Percentiles rank a stretch among this genome's conserved stretches.
Conservation (phyloP, 2,888 invertebrate species). For the Acrocera orbiculus region DNA sequence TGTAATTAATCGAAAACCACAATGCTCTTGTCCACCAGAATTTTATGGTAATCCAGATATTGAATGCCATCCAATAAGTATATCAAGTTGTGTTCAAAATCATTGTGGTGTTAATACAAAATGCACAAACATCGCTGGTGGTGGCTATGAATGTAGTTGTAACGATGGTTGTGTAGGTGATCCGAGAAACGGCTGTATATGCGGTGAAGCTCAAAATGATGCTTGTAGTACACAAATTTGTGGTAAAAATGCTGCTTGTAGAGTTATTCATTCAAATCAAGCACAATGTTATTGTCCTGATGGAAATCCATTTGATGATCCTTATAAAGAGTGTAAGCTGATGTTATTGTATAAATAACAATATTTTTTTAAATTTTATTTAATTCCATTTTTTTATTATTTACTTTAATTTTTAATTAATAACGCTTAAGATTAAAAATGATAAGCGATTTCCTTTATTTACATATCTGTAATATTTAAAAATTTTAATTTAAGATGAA, state of each 20-base stretch:
- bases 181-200: slow-evolving; percentile 61
- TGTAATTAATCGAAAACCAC: slow-evolving; percentile 54
- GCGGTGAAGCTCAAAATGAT: slow-evolving; percentile 46
- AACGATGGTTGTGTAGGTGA: slow-evolving; percentile 65
- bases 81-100: slow-evolving; percentile 57
- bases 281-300: slow-evolving; percentile 73
- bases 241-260: slow-evolving; percentile 67
- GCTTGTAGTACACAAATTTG: slow-evolving; percentile 65
- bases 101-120: slow-evolving; percentile 72
- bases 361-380: too few species aligned
- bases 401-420: too few species aligned
- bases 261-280: slow-evolving; percentile 43
- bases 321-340: slow-evolving; percentile 66
- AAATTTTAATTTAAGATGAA: not conserved
- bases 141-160: slow-evolving; percentile 69
- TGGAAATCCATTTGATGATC: slow-evolving; percentile 67
- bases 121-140: slow-evolving; percentile 58
- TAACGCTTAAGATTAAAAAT: too few species aligned
- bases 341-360: not conserved
- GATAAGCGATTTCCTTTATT: slow-evolving; percentile 1
- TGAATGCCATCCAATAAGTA: slow-evolving; percentile 50
- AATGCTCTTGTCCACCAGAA: slow-evolving; percentile 59
- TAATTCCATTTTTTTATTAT: too few species aligned
- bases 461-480: not conserved
- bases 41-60: slow-evolving; percentile 51